Conservation (phyloP, 2,888 invertebrate species). For the Drosophila koepferae region DNA sequence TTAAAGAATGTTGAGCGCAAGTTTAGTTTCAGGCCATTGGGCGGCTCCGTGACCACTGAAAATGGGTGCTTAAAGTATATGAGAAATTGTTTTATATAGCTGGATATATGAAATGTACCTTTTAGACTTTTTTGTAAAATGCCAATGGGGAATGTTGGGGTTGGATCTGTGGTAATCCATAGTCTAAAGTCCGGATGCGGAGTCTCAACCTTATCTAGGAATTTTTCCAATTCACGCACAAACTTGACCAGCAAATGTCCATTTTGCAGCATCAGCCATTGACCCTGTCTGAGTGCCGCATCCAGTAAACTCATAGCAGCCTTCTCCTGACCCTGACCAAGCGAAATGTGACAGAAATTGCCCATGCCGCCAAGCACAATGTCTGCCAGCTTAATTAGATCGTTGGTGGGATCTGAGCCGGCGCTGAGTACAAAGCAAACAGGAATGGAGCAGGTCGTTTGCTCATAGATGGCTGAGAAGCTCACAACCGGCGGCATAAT, state of each 20-base stretch:
- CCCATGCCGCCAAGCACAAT: slow-evolving; percentile 89
- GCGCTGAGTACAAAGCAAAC: slow-evolving; percentile 97
- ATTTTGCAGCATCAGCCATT: slow-evolving; percentile 97
- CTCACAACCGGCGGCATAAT: slow-evolving; percentile 94
- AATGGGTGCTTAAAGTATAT: not conserved
- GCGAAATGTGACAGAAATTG: slow-evolving; percentile 94
- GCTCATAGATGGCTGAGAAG: slow-evolving; percentile 93
- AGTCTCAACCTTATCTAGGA: slow-evolving; percentile 91
- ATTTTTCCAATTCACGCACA: slow-evolving; percentile 92
- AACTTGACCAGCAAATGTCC: slow-evolving; percentile 94
- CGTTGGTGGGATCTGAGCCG: slow-evolving; percentile 96
- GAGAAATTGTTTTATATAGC: not conserved
- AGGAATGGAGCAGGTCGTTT: slow-evolving; percentile 93
- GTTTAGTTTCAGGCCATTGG: slow-evolving; percentile 95
- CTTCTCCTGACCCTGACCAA: slow-evolving; percentile 97
- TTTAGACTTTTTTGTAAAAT: slow-evolving; percentile 94
- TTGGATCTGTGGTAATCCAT: slow-evolving; percentile 97
- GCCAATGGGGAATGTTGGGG: slow-evolving; percentile 94
- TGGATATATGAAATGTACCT: slow-evolving; percentile 84
- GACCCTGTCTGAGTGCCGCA: slow-evolving; percentile 90
- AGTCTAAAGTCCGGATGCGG: slow-evolving; percentile 96
- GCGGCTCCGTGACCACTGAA: slow-evolving; percentile 96
- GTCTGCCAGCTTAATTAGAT: slow-evolving; percentile 92
- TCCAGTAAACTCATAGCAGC: slow-evolving; percentile 90
- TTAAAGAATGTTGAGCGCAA: slow-evolving; percentile 95